Conservation (phyloP, 2,113 vertebrate genomes). For the Oplegnathus fasciatus region DNA sequence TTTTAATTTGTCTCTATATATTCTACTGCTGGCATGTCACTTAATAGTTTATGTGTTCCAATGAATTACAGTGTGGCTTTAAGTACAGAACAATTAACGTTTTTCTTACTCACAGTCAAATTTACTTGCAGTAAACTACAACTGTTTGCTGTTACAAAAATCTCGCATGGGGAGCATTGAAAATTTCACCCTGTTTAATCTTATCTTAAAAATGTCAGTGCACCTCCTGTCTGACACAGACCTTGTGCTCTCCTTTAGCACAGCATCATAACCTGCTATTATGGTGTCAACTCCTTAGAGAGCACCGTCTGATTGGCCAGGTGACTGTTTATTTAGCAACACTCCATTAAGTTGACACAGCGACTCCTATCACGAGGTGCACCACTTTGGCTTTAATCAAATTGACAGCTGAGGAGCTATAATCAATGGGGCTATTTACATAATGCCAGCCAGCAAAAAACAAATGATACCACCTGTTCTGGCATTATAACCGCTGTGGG, state of each 20-base stretch:
- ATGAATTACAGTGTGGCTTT: neutral
- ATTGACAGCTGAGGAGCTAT: conserved; percentile 62
- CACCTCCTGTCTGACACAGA: conserved; percentile 16
- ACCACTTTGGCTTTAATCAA: conserved; percentile 75
- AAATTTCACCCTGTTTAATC: conserved; percentile 12
- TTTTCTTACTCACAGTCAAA: neutral
- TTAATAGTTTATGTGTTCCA: neutral
- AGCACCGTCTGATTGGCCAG: conserved; percentile 44
- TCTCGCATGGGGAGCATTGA: neutral
- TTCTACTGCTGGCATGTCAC: neutral
- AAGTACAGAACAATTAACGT: neutral
- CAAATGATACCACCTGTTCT: conserved; percentile 55
- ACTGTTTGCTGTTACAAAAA: neutral
- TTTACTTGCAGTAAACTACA: neutral
- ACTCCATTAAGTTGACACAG: conserved; percentile 71
- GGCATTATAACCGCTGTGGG: neutral
- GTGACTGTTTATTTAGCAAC: conserved; percentile 71
- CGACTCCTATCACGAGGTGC: conserved; percentile 60
- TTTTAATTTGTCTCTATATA: neutral
- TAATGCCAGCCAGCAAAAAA: conserved; percentile 47
- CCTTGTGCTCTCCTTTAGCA: neutral
- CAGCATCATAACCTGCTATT: conserved; percentile 6
- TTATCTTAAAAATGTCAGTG: neutral
- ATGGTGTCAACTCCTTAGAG: conserved; percentile 37
- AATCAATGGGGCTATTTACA: conserved; percentile 74